phyloP scores from a whole-genome alignment of 2,797 vertebrate genomes.

The Micrastur ruficollis region DNA sequence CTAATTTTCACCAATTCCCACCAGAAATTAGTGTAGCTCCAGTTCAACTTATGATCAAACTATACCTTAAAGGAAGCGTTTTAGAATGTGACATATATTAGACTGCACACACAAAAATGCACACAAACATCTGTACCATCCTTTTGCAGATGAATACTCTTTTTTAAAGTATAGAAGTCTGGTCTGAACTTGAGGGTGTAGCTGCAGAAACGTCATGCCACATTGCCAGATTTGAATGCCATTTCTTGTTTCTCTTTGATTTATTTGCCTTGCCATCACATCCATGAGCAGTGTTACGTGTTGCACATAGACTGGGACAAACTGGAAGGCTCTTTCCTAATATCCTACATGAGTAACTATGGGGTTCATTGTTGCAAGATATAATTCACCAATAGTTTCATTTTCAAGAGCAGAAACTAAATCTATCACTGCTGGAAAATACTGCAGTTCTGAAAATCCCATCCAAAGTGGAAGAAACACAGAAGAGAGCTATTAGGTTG shows the following conservation, averaged over 20 bases:
- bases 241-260: neutral
- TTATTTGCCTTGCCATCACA: neutral
- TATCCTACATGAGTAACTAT: neutral
- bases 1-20: neutral
- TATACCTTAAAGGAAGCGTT: neutral
- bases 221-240: neutral
- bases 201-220: neutral
- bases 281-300: neutral
- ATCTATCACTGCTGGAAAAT: neutral
- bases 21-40: neutral
- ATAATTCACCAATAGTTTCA: neutral
- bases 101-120: neutral
- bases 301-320: neutral
- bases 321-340: neutral
- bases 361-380: neutral
- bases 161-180: neutral
- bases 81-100: neutral
- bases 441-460: neutral
- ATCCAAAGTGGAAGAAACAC: neutral
- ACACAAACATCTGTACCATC: neutral
- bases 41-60: neutral
- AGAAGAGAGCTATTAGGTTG: neutral
- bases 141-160: neutral
- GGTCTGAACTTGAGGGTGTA: neutral
- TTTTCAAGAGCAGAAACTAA: neutral